Evolutionary conservation across 2,888 invertebrate species (phyloP), one percentile per base, ranked within the genome.

Genomic region (Brachyopa scutellaris): DNA sequence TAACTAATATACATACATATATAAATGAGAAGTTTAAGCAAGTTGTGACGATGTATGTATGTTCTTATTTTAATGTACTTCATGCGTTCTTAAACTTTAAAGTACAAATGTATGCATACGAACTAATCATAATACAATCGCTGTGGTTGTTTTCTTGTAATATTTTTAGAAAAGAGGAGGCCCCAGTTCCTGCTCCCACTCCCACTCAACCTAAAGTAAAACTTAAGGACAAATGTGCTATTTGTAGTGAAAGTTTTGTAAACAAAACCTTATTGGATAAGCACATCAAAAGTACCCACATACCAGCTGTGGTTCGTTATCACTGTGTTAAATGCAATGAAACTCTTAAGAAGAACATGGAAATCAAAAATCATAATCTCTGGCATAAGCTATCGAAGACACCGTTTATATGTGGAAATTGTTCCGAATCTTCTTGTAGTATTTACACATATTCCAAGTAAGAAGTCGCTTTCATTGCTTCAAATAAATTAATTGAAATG

Each of bases 271-370:
- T 86, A 17, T 84, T 87, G 1, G 88, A 90, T 9, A 85, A 86
- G 42, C 90, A 90, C 74, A 84, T 87, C 2, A 84, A 47, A 17
- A 23, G 17, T 0, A 73, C 53, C 8, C 90, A 91, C 80, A 72
- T 88, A 11, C 90, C 90, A 1, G 84, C 83, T 11, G 84, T 90
- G 40, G 84, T 86, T 21, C 87, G 88, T 1, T 90, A 88, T 77
- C 88, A 91, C 0, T 93, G 93, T 85, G 90, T 91, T 74, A 90
- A 92, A 0, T 93, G 93, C 77, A 88, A 90, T 11, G 88, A 90
- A 26, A 91, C 91, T 86, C 91, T 92, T 80, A 15, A 82, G 0
- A 88, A 88, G 0, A 26, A 78, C 0, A 90, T 90, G 4, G 91
- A 91, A 36, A 88, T 91, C 0, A 85, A 87, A 3, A 84, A 87